Base-by-base conservation (phyloP, 1,140 invertebrate species). In the Sitophilus oryzae region DNA sequence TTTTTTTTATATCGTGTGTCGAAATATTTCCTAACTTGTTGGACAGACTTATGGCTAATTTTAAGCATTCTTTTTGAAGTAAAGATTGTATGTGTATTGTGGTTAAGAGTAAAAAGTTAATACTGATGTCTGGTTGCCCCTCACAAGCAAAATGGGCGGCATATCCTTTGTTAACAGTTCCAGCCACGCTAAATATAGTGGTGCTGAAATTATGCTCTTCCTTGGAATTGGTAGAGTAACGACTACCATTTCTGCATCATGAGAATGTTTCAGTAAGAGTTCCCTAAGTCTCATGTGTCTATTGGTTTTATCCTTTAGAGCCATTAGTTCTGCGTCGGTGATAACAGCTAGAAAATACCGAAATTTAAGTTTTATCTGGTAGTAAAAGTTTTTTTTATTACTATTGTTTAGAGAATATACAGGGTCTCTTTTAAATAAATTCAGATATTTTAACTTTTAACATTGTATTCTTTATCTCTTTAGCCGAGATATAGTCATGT, bases 111-210 rank as follows among this genome's bases (percentile, higher is more conserved):
- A 98, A 78, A 95, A 98, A 35, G 95, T 98, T 48, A 98, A 79
- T 25, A 98, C 94, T 61, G 92, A 93, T 6, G 86, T 88, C 72
- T 98, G 94, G 73, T 98, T 98, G 56, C 95, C 95, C 63, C 94
- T 79, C 41, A 98, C 85, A 38, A 98, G 81, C 50, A 98, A 74
- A 73, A 94, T 87, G 11, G 91, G 88, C 56, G 93, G 93, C 86
- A 94, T 86, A 61, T 88, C 84, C 57, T 79, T 76, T 2, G 90
- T 93, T n/a, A 98, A 75, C 1, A 86, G 82, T 71, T 96, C 92
- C 57, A 98, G 71, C 94, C 95, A 98, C 4, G 91, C 86, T 81
- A 94, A 86, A 72, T 96, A 98, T 14, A 98, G 74, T 6, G 90
- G 82, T 1, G 92, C 86, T 10, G 91, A 89, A 40, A 93, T 87